These are phyloP conservation scores for Rana temporaria DNA, from an alignment of 2,113 vertebrate species.

Conservation along the genomic window DNA sequence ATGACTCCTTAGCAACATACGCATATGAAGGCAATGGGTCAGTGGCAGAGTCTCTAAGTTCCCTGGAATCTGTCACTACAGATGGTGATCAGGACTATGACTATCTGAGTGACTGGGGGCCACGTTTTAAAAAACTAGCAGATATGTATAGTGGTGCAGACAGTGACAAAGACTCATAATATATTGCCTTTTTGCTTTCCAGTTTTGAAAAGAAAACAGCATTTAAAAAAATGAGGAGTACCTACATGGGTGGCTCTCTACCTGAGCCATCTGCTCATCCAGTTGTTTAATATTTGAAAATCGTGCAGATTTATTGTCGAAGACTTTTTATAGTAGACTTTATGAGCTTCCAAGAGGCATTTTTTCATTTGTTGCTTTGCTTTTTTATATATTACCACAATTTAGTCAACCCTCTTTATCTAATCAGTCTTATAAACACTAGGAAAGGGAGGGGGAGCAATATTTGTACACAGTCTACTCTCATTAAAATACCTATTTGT, in stretches of 20 bases:
- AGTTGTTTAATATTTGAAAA: constrained; percentile 69
- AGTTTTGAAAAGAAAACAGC: constrained; percentile 60
- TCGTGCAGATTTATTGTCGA: constrained; percentile 66
- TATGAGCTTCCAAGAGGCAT: constrained; percentile 76
- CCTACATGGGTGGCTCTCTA: constrained; percentile 68
- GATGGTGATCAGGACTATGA: constrained; percentile 96
- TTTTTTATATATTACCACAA: constrained; percentile 68
- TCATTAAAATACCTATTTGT: constrained; percentile 35
- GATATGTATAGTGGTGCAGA: constrained; percentile 92
- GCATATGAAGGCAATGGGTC: constrained; percentile 94
- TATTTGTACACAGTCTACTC: constrained; percentile 52
- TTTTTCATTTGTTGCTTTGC: constrained; percentile 63
- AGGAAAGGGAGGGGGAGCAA: constrained; percentile 59
- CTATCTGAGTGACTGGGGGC: constrained; percentile 95
- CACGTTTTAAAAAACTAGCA: constrained; percentile 93
- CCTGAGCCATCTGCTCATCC: constrained; percentile 67
- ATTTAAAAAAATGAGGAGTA: constrained; percentile 65
- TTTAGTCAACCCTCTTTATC: constrained; percentile 68
- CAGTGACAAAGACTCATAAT: constrained; percentile 91
- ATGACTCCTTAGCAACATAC: constrained; percentile 95
- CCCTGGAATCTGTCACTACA: constrained; percentile 87
- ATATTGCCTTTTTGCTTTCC: constrained; percentile 63
- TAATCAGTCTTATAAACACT: constrained; percentile 62
- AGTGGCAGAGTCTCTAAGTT: constrained; percentile 90
- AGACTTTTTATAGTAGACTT: constrained; percentile 74